Evolutionary conservation across 2,113 vertebrate species (phyloP).

Genomic region (Pristiophorus japonicus): DNA sequence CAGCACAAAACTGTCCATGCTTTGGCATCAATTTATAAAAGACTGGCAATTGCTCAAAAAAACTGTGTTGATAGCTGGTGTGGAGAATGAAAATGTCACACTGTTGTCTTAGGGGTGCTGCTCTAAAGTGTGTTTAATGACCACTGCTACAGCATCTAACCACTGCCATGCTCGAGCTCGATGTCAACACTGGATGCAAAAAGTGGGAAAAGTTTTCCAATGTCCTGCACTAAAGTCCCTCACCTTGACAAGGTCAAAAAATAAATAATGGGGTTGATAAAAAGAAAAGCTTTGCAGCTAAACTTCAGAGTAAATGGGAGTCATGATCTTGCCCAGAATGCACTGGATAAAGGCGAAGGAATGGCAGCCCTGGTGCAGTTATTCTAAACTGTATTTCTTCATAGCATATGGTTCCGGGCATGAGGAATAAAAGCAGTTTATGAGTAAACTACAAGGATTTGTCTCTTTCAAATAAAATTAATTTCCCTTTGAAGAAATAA

Average conservation of each 20-base stretch:
- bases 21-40: slow-evolving; percentile 21
- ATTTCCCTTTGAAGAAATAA: neutral
- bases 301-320: neutral
- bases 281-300: neutral
- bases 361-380: neutral
- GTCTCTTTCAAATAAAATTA: neutral
- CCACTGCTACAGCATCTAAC: neutral
- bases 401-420: neutral
- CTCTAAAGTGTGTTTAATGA: neutral
- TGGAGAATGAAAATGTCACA: neutral
- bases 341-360: neutral
- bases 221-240: neutral
- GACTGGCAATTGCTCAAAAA: neutral
- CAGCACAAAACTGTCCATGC: neutral
- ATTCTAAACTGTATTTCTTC: neutral
- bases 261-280: neutral
- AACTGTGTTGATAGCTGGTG: neutral
- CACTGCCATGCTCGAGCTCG: neutral
- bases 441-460: neutral
- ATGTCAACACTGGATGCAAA: neutral
- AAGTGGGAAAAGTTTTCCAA: neutral
- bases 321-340: neutral
- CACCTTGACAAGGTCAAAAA: slow-evolving; percentile 1
- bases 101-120: neutral
- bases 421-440: neutral